Evolutionary conservation across 2,113 vertebrate genomes (phyloP), one percentile per base, ranked within the genome.

Genomic region (Myanophis thanlyinensis): DNA sequence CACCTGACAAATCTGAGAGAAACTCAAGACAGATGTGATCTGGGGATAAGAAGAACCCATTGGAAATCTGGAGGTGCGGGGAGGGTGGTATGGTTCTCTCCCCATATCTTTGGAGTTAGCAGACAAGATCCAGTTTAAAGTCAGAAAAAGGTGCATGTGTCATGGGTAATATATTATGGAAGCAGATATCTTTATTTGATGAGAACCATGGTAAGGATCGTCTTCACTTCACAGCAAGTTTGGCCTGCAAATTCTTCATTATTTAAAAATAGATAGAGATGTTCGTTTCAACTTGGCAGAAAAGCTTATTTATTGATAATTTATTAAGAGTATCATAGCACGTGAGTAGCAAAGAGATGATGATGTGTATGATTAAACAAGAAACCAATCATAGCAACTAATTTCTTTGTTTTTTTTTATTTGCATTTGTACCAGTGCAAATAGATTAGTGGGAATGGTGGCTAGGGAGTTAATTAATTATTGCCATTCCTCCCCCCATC

Each of bases 11-110:
- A 98, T 98, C 98, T 97, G 96, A 98, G 97, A 98, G 98, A 98
- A 99, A 99, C 98, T 98, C 98, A 98, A 99, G 99, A 99, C 99
- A 99, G 98, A 99, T 99, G 99, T 98, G 98, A 97, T 98, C 98
- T 97, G 98, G 98, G 98, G 98, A 97, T 97, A 97, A 97, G 98
- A 98, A 98, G 98, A 98, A 98, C 98, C 98, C 97, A 97, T 98
- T 98, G 97, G 98, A 99, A 98, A 89, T 23, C 88, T 44, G 92
- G 22, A 20, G 53, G 52, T 46, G 15, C n/a, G 88, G 52, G 67
- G 51, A 46, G 96, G 91, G 35, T 44, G 73, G 7, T 20, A 22
- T 80, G 18, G 7, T 54, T 93, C 95, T 35, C 90, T n/a, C 91
- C 52, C 93, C 91, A 93, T 94, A 92, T 95, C 95, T 98, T 96